Evolutionary conservation across 2,888 invertebrate species (phyloP).

Genomic region (Phytoseiulus persimilis): DNA sequence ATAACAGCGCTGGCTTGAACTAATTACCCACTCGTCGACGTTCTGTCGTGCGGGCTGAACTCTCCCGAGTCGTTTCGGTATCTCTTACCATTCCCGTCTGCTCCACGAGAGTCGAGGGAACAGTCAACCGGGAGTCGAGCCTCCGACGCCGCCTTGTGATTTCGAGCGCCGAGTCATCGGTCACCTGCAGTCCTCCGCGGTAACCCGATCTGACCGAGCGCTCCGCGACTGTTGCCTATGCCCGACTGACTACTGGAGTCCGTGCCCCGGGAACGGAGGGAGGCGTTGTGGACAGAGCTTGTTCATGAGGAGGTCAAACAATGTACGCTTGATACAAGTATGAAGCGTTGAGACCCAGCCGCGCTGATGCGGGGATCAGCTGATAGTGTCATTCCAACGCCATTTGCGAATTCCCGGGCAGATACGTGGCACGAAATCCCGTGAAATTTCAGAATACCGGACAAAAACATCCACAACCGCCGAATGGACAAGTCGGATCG

Average conservation of each 20-base stretch:
- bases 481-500: too few species aligned
- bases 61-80: not conserved
- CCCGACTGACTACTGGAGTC: constrained; percentile 5
- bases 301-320: constrained; percentile 5
- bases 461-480: too few species aligned
- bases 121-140: not conserved
- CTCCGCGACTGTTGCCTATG: not conserved
- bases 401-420: not conserved
- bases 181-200: not conserved
- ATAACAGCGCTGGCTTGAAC: not conserved
- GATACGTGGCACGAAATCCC: too few species aligned
- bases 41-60: not conserved
- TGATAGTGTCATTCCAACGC: not conserved
- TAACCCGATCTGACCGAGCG: not conserved
- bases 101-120: not conserved
- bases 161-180: not conserved
- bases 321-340: not conserved
- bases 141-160: not conserved
- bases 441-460: too few species aligned
- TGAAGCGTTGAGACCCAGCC: not conserved
- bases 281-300: constrained; percentile 5
- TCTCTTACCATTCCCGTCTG: not conserved
- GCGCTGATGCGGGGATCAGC: not conserved
- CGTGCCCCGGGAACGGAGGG: not conserved
- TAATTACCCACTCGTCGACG: not conserved